Conservation (phyloP, 2,797 vertebrate genomes). For the Platyrinchus mystaceus region DNA sequence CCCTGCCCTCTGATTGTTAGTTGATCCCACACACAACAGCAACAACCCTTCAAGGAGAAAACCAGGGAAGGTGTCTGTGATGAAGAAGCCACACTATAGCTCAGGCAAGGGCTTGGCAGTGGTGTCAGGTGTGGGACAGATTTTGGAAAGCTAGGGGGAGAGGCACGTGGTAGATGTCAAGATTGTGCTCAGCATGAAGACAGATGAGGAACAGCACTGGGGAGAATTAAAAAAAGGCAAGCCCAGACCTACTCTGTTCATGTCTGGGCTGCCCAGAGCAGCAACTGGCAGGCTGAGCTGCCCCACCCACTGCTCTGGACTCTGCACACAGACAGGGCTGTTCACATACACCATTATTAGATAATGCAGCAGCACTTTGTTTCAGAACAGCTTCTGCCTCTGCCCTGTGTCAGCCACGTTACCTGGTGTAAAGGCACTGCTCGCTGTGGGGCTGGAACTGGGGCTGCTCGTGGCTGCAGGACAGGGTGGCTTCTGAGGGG, state of each 20-base stretch:
- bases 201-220: neutral
- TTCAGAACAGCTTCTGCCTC: neutral
- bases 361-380: accelerated
- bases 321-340: neutral
- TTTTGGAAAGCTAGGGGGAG: neutral
- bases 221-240: neutral
- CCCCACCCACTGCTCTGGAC: neutral
- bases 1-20: neutral
- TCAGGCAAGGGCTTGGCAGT: neutral
- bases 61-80: neutral
- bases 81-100: neutral
- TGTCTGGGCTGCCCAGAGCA: neutral
- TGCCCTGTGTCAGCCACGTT: neutral
- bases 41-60: neutral
- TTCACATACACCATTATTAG: accelerated
- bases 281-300: neutral
- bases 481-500: constrained; percentile 87
- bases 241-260: neutral
- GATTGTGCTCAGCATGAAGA: neutral
- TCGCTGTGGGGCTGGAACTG: constrained; percentile 84
- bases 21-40: accelerated
- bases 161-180: accelerated
- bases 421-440: constrained; percentile 98
- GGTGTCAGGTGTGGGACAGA: neutral
- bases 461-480: constrained; percentile 89